Evolutionary conservation across 1,140 invertebrate genomes (phyloP).

Genomic region (Cheumatopsyche charites): DNA sequence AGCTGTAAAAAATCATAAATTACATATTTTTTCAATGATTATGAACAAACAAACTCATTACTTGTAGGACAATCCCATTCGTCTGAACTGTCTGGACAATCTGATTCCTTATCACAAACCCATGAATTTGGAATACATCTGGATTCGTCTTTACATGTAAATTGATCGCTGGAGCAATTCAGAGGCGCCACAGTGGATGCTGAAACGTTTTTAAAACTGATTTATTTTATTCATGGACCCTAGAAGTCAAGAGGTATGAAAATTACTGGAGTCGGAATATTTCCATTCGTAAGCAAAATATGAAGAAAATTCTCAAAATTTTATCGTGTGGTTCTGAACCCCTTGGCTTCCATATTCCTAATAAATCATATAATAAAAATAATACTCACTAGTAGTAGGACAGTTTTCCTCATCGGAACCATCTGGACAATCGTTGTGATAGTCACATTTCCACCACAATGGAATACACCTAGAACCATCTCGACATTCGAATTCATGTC

Average conservation of each 20-base stretch:
- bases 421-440: neutral
- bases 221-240: too few relatives aligned
- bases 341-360: too few relatives aligned
- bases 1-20: too few relatives aligned
- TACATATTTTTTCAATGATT: too few relatives aligned
- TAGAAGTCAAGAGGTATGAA: neutral
- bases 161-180: constrained; percentile 52
- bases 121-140: constrained; percentile 74
- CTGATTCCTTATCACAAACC: constrained; percentile 75
- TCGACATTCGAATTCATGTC: neutral
- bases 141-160: constrained; percentile 54
- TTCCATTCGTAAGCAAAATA: neutral
- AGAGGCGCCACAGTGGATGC: too few relatives aligned
- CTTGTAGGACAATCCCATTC: constrained; percentile 51
- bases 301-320: neutral
- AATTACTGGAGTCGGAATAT: neutral
- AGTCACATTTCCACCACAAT: neutral
- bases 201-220: too few relatives aligned
- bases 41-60: neutral
- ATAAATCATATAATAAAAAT: too few relatives aligned
- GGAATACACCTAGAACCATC: neutral
- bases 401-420: neutral
- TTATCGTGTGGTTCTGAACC: neutral
- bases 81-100: constrained; percentile 65
- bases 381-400: too few relatives aligned